Base-by-base conservation (phyloP, 1,140 invertebrate genomes). In the Drosophila jambulina region DNA sequence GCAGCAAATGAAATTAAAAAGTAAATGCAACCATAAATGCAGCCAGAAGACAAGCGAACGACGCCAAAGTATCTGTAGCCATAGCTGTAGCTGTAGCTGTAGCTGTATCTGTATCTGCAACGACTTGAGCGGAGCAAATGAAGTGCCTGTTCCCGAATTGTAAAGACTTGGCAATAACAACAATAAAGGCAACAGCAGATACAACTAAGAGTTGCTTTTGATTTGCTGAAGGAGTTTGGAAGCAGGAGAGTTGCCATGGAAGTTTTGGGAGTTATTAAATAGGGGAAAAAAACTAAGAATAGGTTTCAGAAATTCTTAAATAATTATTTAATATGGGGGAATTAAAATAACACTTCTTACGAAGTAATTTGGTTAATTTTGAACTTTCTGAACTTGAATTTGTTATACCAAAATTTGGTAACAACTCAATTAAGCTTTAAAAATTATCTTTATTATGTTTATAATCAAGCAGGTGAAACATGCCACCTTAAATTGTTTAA, bases 21-120 rank as follows among this genome's bases (percentile, higher is more conserved):
- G 77, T 87, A 88, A 87, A 87, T 83, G 83, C 83, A 87, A 54
- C 85, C 83, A 87, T 87, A 87, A 87, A 87, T 87, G 83, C 82
- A 85, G 74, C 42, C 61, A 67, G 62, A 59, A 54, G 54, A 65
- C 80, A 67, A 60, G 71, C 71, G 61, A 53, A 68, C 53, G 43
- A 71, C 45, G 65, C 53, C 69, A 45, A 70, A 71, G 69, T 72
- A 70, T 70, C 46, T 48, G 46, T n/a, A 56, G 48, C 49, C 40
- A 19, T 60, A 27, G 43, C 32, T 34, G 27, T n/a, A n/a, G n/a
- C n/a, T n/a, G n/a, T n/a, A n/a, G n/a, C n/a, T n/a, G 46, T 63
- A 34, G 34, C 29, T 62, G 46, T 74, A 58, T 42, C 54, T 70
- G 67, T 40, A 42, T 74, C 68, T 72, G 58, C 62, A 65, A 40